phyloP scores from a whole-genome alignment of 1,140 invertebrate genomes.

The Drosophila lini region DNA sequence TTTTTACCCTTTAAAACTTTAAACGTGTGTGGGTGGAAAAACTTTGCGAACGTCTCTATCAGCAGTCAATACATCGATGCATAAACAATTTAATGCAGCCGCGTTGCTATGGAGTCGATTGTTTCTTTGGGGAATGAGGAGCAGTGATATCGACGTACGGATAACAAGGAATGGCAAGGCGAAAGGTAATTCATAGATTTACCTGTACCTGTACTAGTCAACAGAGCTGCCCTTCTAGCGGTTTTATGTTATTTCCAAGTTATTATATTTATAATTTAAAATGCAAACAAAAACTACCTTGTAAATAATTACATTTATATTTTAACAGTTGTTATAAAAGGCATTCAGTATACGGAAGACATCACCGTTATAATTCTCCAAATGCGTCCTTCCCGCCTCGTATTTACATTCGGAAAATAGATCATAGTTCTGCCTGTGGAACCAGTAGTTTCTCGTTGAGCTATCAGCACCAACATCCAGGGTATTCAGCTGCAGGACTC shows the following conservation, averaged over 20 bases:
- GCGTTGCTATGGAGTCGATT: constrained; percentile 56
- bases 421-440: constrained; percentile 86
- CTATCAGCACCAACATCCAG: constrained; percentile 87
- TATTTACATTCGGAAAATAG: constrained; percentile 89
- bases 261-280: background rate
- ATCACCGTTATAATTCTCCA: constrained; percentile 90
- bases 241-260: background rate
- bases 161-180: constrained; percentile 6
- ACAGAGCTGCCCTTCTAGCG: constrained; percentile 7
- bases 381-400: constrained; percentile 86
- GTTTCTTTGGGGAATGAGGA: constrained; percentile 4
- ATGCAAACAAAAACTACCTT: background rate
- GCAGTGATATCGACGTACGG: constrained; percentile 18
- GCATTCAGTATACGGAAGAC: constrained; percentile 91
- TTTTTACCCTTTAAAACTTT: constrained; percentile 56
- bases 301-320: constrained; percentile 7
- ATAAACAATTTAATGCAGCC: constrained; percentile 54
- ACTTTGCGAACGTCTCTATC: constrained; percentile 34
- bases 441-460: constrained; percentile 92
- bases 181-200: constrained; percentile 18
- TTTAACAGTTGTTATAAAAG: constrained; percentile 88
- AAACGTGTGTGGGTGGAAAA: constrained; percentile 54
- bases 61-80: constrained; percentile 70
- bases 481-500: constrained; percentile 94
- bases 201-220: background rate